Percentiles rank a stretch among this genome's conserved stretches.
phyloP scores from a whole-genome alignment of 2,888 invertebrate genomes.

The Camponotus fellah region DNA sequence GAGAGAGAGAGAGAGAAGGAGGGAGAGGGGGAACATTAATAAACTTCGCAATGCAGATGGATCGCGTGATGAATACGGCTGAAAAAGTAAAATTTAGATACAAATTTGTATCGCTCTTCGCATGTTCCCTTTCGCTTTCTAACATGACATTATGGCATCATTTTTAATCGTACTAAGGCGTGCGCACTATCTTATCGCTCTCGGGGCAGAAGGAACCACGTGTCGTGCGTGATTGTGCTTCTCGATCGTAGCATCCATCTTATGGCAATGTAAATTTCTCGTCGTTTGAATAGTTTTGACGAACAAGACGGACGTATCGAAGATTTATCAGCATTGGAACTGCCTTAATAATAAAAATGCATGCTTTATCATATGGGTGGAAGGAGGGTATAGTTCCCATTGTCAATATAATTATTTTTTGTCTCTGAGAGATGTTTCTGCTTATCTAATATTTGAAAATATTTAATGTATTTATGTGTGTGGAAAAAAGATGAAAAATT shows the following conservation, averaged over 20 bases:
- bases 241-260: slow-evolving; percentile 12
- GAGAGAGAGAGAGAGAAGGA: slow-evolving; percentile 7
- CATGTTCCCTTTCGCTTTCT: slow-evolving; percentile 61
- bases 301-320: not conserved
- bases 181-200: slow-evolving; percentile 61
- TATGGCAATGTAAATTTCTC: slow-evolving; percentile 10
- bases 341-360: slow-evolving; percentile 19
- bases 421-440: not conserved
- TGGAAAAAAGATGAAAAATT: not conserved
- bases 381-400: slow-evolving; percentile 31
- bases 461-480: not conserved
- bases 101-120: slow-evolving; percentile 60
- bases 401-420: not conserved
- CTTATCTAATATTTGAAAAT: not conserved
- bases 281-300: not conserved
- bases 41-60: slow-evolving; percentile 63
- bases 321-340: slow-evolving; percentile 8
- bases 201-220: slow-evolving; percentile 38
- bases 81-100: slow-evolving; percentile 64
- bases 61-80: slow-evolving; percentile 67
- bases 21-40: slow-evolving; percentile 50
- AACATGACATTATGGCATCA: slow-evolving; percentile 76
- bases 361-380: slow-evolving; percentile 41
- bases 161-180: slow-evolving; percentile 74
- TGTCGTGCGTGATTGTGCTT: not conserved